Base-by-base conservation (phyloP, 2,888 invertebrate species). In the Cantharis lateralis region DNA sequence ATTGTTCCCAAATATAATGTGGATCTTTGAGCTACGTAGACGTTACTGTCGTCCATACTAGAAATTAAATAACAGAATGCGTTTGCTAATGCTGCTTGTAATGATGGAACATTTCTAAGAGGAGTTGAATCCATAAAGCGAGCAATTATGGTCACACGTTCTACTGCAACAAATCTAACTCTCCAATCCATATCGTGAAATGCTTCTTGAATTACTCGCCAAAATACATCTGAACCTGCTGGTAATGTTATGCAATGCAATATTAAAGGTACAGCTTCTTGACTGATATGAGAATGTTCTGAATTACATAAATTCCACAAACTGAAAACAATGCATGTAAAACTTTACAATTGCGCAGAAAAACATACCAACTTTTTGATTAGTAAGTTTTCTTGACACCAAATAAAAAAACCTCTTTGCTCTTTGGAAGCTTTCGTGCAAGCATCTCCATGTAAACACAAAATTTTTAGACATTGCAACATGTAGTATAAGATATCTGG, bases 11-110 rank as follows among this genome's bases (percentile, higher is more conserved):
- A 91, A 87, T 96, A 97, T 2, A 98, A 90, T 1, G 96, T 95
- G 3, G 98, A 94, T 82, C 97, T 91, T 88, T 99, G 98, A 0
- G 98, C 97, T 2, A 99, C 98, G 82, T 97, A 95, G 15, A 98
- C 95, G 88, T 96, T 97, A 78, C 94, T 93, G 88, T 99, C 99
- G 88, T 98, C 98, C 93, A 99, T 95, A 84, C 97, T 96, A 73
- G 96, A 96, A 82, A 99, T 95, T 75, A 99, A 91, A 88, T 98
- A 97, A 88, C 98, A 98, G 90, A 99, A 98, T 1, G 98, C 97
- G 81, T 98, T 98, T 7, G 99, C 97, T 83, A 99, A 88, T 0
- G 98, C 96, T 0, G 98, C 96, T 88, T 98, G 98, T 70, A 99
- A 89, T 0, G 93, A 92, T 74, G 93, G 92, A 86, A 96, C 95